Evolutionary conservation across 1,140 invertebrate species (phyloP).

Genomic region (Pseudomyrmex sp.): DNA sequence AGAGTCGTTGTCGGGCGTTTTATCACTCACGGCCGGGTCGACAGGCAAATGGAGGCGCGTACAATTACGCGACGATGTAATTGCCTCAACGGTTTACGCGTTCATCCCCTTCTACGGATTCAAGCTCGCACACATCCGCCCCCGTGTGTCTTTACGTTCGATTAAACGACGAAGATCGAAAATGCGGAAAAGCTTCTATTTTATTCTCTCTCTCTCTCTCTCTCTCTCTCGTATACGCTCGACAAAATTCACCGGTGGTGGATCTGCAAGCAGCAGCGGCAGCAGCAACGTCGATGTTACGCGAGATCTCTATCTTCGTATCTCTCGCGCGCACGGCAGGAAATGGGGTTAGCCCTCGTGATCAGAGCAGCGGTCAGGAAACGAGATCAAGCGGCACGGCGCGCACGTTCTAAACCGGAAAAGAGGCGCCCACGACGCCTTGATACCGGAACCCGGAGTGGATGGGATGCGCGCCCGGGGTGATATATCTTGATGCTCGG

Average conservation of each 20-base stretch:
- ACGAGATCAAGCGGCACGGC: constrained; percentile 49
- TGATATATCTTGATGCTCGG: constrained; percentile 67
- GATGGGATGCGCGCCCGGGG: constrained; percentile 9
- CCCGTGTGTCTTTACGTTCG: background rate
- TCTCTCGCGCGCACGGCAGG: constrained; percentile 45
- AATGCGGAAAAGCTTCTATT: background rate
- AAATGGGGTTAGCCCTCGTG: constrained; percentile 70
- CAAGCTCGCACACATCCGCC: constrained; percentile 7
- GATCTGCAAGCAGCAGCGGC: background rate
- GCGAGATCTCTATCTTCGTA: constrained; percentile 31
- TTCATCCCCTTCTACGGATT: constrained; percentile 14
- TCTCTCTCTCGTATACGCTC: background rate
- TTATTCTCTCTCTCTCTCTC: background rate
- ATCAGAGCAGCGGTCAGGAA: constrained; percentile 57
- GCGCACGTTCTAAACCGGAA: constrained; percentile 48
- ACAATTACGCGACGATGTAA: constrained; percentile 30
- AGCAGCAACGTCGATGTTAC: background rate
- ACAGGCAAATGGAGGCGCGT: constrained; percentile 44
- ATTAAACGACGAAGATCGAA: constrained; percentile 13
- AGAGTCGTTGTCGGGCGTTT: constrained; percentile 48
- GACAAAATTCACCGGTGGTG: constrained; percentile 26
- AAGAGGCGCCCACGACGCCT: constrained; percentile 56
- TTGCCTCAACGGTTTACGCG: constrained; percentile 11
- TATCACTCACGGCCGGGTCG: constrained; percentile 48
- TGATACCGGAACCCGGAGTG: constrained; percentile 30